phyloP scores from a whole-genome alignment of 2,113 vertebrate species.

The Ploceus nigricollis region DNA sequence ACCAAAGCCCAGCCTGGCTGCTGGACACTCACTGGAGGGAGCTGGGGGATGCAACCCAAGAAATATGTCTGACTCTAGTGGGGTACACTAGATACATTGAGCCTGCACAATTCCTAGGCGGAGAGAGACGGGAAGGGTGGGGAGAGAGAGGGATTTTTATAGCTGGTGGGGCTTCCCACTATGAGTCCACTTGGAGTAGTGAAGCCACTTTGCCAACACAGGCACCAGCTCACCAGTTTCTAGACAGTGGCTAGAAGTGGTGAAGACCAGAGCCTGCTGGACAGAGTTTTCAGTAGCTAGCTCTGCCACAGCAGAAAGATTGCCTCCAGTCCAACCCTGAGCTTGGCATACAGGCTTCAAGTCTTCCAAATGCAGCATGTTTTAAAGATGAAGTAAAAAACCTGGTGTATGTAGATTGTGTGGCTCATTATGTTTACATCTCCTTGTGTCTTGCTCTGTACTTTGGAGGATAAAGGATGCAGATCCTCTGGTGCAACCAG shows the following conservation, averaged over 20 bases:
- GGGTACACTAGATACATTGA: not conserved
- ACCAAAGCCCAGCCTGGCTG: not conserved
- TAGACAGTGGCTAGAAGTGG: not conserved
- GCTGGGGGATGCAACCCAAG: not conserved
- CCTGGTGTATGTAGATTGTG: fast-evolving
- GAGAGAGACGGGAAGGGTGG: not conserved
- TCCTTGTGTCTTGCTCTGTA: not conserved
- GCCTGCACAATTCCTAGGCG: not conserved
- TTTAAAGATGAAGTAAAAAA: not conserved
- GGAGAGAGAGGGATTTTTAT: not conserved
- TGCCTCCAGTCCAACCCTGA: not conserved
- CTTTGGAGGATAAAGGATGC: not conserved
- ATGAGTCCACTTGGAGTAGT: not conserved
- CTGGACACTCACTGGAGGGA: not conserved
- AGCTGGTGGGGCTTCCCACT: not conserved
- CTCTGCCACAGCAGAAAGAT: not conserved
- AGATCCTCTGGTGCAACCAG: not conserved
- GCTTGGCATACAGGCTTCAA: not conserved
- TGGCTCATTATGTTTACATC: not conserved
- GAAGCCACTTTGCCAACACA: not conserved
- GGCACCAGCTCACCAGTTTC: not conserved
- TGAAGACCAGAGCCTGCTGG: not conserved
- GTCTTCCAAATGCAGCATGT: not conserved
- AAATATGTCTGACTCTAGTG: not conserved
- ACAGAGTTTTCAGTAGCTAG: not conserved